Evolutionary conservation across 2,888 invertebrate genomes (phyloP), one percentile per base, ranked within the genome.

Genomic region (Parascotia fuliginaria): DNA sequence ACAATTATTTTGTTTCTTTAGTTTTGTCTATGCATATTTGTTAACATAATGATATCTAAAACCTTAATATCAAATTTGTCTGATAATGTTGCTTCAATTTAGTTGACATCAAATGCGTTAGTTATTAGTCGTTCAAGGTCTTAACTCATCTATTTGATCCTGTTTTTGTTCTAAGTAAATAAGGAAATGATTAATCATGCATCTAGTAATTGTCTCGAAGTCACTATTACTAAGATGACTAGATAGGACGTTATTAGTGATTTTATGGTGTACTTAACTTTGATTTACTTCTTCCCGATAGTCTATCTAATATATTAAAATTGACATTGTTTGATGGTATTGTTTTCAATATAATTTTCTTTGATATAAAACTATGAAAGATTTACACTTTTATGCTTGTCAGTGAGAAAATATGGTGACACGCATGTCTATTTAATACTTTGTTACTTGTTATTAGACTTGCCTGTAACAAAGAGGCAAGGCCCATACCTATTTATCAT

Each of bases 121-220:
- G 63, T 58, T 67, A 56, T 62, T 66, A 56, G 13, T 56, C 24
- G 43, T 31, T 28, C 59, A 60, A 62, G 62, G 50, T 55, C 43
- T 49, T 48, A 60, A 51, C 50, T 54, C 64, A 57, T 62, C 70
- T 66, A 57, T 61, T 63, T 68, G 45, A 53, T 40, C 31, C 37
- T 62, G 60, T 70, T 72, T 73, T 68, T 61, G 51, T 69, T 56
- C 49, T 37, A 65, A 43, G 60, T 66, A 62, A 65, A 70, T 59
- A 64, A 70, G 75, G 67, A 73, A 74, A 68, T 52, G 65, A 75
- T 76, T 60, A 65, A 67, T 70, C 55, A 68, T 61, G 53, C 58
- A 49, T 50, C 53, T 44, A 46, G 45, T 63, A 65, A 67, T 68
- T 68, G 60, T 65, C 64, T 61, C 59, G 47, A 64, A 53, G 49